Evolutionary conservation across 2,797 vertebrate species (phyloP).

Genomic region (Catamblyrhynchus diadema): DNA sequence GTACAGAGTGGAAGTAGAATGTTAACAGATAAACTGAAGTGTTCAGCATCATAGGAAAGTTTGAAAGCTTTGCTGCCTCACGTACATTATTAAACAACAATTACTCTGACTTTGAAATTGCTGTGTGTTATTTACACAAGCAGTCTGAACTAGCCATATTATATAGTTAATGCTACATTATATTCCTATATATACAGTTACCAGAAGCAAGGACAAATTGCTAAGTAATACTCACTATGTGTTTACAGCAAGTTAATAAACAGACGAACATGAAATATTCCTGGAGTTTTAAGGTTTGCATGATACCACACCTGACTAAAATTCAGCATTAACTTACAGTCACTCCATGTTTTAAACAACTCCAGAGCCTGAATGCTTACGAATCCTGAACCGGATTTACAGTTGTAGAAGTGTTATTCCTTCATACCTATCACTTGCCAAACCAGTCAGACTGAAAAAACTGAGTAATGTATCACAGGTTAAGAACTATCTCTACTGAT

Average conservation of each 20-base stretch:
- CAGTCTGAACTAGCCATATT: background rate
- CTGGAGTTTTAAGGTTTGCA: background rate
- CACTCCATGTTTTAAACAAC: background rate
- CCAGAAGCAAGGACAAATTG: background rate
- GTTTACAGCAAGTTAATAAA: background rate
- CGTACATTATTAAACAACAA: slow-evolving; percentile 3
- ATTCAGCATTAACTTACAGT: background rate
- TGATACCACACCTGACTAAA: background rate
- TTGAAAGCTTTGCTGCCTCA: slow-evolving; percentile 21
- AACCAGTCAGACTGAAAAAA: background rate
- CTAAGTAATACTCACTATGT: background rate
- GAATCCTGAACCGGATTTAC: background rate
- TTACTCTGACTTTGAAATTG: background rate
- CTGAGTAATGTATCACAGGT: background rate
- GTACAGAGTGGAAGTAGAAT: slow-evolving; percentile 19
- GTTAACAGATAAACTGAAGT: slow-evolving; percentile 1
- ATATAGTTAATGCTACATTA: background rate
- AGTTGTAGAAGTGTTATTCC: background rate
- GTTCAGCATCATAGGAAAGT: slow-evolving; percentile 21
- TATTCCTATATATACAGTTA: background rate
- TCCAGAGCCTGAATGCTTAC: background rate
- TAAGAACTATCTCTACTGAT: background rate
- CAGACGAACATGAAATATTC: background rate
- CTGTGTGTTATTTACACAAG: background rate
- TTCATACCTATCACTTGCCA: background rate